Evolutionary conservation across 1,140 invertebrate species (phyloP), one percentile per base, ranked within the genome.

Genomic region (Nylanderia fulva): DNA sequence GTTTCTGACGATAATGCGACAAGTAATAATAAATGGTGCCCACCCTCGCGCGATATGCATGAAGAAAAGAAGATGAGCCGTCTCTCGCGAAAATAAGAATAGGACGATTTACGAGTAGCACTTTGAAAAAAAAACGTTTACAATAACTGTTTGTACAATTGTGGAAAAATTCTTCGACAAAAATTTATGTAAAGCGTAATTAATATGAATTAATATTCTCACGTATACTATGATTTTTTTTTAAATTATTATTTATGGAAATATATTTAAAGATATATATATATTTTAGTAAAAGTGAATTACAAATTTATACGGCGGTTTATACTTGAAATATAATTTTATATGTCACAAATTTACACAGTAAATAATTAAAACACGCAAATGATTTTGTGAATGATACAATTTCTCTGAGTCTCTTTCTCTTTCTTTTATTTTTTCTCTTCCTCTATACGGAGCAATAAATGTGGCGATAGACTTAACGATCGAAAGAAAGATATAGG

Each of bases 1-100:
- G 60, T 86, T n/a, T n/a, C 39, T 24, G 68, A 66, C 60, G 21
- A 69, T 39, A 18, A 84, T 52, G 24, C 71, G 64, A 42, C 9
- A 42, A 74, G 27, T 56, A 72, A 56, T 71, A 85, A 85, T 82
- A 82, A 82, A 68, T 72, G 66, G 27, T 42, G 33, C 7, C 29
- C 27, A 42, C 6, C n/a, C 61, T 58, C 36, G 48, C n/a, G 8
- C 54, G 24, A 7, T 27, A 42, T 45, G 3, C 5, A 18, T 11
- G 3, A 29, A 79, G 75, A 66, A 64, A 64, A 77, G 42, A 64
- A 33, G 13, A 24, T 6, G 11, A 11, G 39, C 33, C 58, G n/a
- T 15, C 18, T 52, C 21, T 18, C 24, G 48, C 75, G 15, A 76
- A 29, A 39, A 60, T 56, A 48, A 48, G 29, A 36, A 75, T 60